phyloP scores from a whole-genome alignment of 1,140 invertebrate genomes.

The Psix sp. region DNA sequence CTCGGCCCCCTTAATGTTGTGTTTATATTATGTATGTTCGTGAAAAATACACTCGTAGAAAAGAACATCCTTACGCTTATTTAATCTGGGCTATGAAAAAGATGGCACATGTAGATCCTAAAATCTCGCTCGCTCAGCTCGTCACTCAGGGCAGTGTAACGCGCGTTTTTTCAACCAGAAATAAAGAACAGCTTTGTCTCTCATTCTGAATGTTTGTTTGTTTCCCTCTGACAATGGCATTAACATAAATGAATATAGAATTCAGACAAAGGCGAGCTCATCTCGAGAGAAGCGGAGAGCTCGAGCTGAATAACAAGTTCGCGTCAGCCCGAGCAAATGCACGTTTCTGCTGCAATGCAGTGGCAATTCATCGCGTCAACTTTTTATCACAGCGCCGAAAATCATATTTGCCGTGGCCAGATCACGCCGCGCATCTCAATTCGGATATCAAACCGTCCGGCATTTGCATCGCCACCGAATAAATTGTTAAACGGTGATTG shows the following conservation, averaged over 20 bases:
- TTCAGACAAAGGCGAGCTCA: too few species aligned
- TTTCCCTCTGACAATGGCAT: too few species aligned
- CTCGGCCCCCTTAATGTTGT: not conserved
- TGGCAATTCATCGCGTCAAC: conserved; percentile 37
- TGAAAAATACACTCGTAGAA: conserved; percentile 69
- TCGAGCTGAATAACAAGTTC: conserved; percentile 3
- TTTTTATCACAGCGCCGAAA: conserved; percentile 50
- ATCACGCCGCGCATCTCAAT: conserved; percentile 35
- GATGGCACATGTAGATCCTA: too few species aligned
- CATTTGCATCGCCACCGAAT: conserved; percentile 27
- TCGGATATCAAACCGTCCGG: conserved; percentile 23
- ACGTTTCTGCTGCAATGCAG: conserved; percentile 41
- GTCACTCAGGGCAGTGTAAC: too few species aligned
- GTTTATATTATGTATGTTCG: too few species aligned
- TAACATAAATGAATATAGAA: too few species aligned
- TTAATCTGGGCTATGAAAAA: conserved; percentile 54
- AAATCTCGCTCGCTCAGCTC: too few species aligned
- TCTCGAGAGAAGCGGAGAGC: not conserved
- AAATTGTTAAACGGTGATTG: too few species aligned
- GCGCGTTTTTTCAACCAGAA: too few species aligned
- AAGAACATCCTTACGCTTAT: conserved; percentile 60
- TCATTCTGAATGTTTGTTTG: too few species aligned
- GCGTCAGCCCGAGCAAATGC: conserved; percentile 11
- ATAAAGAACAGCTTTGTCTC: too few species aligned
- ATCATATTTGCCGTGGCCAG: conserved; percentile 45